Evolutionary conservation across 2,888 invertebrate genomes (phyloP), one percentile per base, ranked within the genome.

Genomic region (Oligia latruncula): DNA sequence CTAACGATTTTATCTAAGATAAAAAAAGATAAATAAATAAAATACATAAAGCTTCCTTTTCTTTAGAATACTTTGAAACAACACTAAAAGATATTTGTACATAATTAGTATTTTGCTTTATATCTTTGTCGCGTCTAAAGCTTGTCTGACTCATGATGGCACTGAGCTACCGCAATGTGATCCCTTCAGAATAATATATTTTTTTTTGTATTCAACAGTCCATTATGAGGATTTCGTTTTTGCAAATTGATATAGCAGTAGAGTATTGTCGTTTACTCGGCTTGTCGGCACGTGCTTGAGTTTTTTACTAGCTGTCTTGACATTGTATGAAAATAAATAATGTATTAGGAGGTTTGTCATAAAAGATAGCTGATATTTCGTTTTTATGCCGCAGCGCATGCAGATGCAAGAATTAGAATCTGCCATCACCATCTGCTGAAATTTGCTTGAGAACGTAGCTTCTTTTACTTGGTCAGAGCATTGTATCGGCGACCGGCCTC

Each of bases 111-210:
- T 46, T 77, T 71, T 73, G 43, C 78, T 73, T 73, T 43, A 67
- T n/a, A 66, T 52, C 58, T n/a, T 43, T 77, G 75, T 72, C 29
- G 5, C 67, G 64, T 80, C 67, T 70, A 68, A 74, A 74, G 81
- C 20, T 78, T 62, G 67, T 71, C 66, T 76, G 66, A 74, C 66
- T 87, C 84, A 87, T 55, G 67, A 71, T n/a, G 82, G 68, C 46
- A 35, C 52, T 77, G 71, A 77, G 72, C 73, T 68, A 79, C 52
- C 60, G 77, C 58, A 40, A 71, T 52, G 87, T 75, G 77, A 83
- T 81, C 82, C 85, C 81, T 89, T 81, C 74, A 81, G 89, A 88
- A 89, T 88, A 88, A 78, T 83, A 84, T 86, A 71, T 29, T 4
- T 83, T 82, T 77, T 81, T 88, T 87, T 83, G 82, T 85, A 85